These are phyloP conservation scores for Macrosiphum euphorbiae DNA, from an alignment of 2,888 invertebrate species.

Conservation along the genomic window DNA sequence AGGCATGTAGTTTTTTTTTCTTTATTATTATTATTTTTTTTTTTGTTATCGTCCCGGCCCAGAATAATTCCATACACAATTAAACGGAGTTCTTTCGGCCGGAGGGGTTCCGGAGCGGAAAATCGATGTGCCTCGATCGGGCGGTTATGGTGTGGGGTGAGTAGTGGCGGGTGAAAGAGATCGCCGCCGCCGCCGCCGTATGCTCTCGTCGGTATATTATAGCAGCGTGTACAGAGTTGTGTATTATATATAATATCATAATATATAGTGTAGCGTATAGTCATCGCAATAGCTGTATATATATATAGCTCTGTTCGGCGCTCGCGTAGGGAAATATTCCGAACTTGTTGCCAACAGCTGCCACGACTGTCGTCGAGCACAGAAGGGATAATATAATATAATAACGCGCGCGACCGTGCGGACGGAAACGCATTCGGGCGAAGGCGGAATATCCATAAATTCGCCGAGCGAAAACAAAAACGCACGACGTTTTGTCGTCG, in stretches of 20 bases:
- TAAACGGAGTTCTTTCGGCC: conserved; percentile 58
- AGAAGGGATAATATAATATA: conserved; percentile 12
- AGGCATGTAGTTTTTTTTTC: conserved; percentile 51
- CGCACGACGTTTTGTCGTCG: background rate
- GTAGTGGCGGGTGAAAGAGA: conserved; percentile 6
- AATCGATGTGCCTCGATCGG: conserved; percentile 57
- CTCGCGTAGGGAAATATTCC: conserved; percentile 27
- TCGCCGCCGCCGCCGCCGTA: conserved; percentile 11
- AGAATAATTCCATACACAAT: conserved; percentile 62
- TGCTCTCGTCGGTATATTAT: conserved; percentile 41
- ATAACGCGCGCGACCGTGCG: conserved; percentile 21
- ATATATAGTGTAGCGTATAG: conserved; percentile 2
- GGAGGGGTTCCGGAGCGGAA: conserved; percentile 58
- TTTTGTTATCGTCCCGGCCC: conserved; percentile 43
- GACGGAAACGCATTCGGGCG: conserved; percentile 6
- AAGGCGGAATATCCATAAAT: background rate
- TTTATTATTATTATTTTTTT: conserved; percentile 4
- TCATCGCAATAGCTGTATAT: background rate
- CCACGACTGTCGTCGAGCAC: background rate
- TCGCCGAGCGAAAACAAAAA: conserved; percentile 19
- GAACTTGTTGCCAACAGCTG: conserved; percentile 64
- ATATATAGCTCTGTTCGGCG: background rate
- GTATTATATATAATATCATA: conserved; percentile 20
- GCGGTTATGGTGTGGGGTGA: background rate
- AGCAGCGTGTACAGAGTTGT: background rate